Percentiles rank a stretch among this genome's conserved stretches.
These are phyloP conservation scores for Athene cunicularia DNA, from an alignment of 2,113 vertebrate species.

Conservation along the genomic window DNA sequence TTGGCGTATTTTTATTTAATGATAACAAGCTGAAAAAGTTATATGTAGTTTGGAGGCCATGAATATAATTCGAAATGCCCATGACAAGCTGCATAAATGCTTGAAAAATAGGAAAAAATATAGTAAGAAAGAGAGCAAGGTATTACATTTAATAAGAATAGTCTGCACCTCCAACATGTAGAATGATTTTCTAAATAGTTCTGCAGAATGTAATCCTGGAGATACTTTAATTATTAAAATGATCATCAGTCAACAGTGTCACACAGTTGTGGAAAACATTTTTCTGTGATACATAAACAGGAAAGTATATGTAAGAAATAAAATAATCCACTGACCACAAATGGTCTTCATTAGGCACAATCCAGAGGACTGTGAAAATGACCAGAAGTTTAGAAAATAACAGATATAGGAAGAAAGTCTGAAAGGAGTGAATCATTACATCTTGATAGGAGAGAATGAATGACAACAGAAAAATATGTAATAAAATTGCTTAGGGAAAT, in stretches of 20 bases:
- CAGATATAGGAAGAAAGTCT: not conserved
- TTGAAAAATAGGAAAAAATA: not conserved
- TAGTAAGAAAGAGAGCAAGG: not conserved
- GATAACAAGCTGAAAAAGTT: not conserved
- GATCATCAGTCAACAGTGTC: not conserved
- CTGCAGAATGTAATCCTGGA: not conserved
- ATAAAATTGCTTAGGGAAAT: not conserved
- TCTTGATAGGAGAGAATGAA: not conserved
- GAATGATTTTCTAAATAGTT: not conserved
- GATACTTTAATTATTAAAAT: not conserved
- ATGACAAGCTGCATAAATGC: not conserved
- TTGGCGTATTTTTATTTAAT: not conserved
- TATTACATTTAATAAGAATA: not conserved
- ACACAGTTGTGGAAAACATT: not conserved
- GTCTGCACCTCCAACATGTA: not conserved
- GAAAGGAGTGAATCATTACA: not conserved
- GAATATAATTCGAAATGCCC: not conserved
- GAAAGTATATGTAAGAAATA: not conserved
- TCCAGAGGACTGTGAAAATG: not conserved
- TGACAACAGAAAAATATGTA: not conserved
- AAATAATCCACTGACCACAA: not conserved
- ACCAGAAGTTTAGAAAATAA: not conserved
- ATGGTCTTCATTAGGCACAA: not conserved
- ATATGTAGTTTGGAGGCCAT: not conserved
- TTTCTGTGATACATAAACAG: not conserved